Conservation (phyloP, 2,888 invertebrate species). For the Spicauda simplicius region DNA sequence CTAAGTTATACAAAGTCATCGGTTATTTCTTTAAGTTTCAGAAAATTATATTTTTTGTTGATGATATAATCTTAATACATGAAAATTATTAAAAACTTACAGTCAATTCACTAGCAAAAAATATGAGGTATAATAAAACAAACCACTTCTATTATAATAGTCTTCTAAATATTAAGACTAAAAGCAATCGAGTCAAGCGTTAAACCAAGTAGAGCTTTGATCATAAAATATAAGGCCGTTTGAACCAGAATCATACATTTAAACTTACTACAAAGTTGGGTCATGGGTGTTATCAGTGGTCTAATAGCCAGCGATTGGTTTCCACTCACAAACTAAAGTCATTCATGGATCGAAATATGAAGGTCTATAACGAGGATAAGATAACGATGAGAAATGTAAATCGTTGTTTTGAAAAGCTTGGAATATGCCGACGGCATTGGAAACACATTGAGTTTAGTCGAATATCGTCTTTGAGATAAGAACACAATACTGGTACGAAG, state of each 20-base stretch:
- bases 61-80: no score
- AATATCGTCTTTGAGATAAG: conserved; percentile 35
- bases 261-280: conserved; percentile 47
- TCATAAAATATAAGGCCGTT: conserved; percentile 35
- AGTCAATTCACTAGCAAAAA: no score
- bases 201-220: conserved; percentile 24
- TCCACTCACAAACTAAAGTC: conserved; percentile 61
- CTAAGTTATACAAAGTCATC: no score
- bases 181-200: not conserved
- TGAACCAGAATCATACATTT: conserved; percentile 28
- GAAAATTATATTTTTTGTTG: no score
- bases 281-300: conserved; percentile 61
- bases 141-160: no score
- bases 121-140: no score
- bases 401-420: conserved; percentile 74
- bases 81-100: no score
- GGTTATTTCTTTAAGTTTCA: no score
- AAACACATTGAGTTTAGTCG: conserved; percentile 45
- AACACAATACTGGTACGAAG: conserved; percentile 20
- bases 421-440: conserved; percentile 58
- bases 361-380: conserved; percentile 59
- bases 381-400: conserved; percentile 73
- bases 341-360: conserved; percentile 65
- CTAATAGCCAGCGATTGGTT: conserved; percentile 68
- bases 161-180: not conserved